Percentiles rank a stretch among this genome's conserved stretches.
These are phyloP conservation scores for Neoarius graeffei DNA, from an alignment of 2,113 vertebrate species.

Conservation along the genomic window DNA sequence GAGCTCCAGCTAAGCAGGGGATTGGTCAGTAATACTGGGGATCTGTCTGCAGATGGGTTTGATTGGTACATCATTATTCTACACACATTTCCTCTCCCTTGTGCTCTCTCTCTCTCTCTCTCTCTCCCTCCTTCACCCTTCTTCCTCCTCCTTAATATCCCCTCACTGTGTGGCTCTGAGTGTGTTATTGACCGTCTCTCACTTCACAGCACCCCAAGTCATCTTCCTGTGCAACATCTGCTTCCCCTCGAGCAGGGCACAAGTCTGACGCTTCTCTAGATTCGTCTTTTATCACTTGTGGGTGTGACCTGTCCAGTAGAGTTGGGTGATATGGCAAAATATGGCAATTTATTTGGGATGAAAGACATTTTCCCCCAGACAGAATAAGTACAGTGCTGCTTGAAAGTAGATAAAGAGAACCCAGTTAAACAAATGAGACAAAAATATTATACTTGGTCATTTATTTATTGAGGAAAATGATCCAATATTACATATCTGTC, in stretches of 20 bases:
- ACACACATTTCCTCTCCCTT: constrained; percentile 50
- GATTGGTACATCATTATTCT: constrained; percentile 56
- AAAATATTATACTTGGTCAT: too few relatives aligned
- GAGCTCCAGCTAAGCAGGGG: constrained; percentile 50
- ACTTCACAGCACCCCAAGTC: constrained; percentile 44
- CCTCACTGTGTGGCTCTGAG: constrained; percentile 32
- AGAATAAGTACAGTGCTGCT: background rate
- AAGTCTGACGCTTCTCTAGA: background rate
- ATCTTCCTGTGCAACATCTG: constrained; percentile 11
- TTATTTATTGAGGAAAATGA: too few relatives aligned
- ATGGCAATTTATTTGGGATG: background rate
- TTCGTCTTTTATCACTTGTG: background rate
- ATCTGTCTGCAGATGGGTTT: constrained; percentile 42
- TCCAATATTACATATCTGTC: too few relatives aligned
- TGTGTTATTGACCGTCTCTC: constrained; percentile 51
- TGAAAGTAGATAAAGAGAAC: too few relatives aligned
- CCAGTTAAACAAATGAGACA: too few relatives aligned
- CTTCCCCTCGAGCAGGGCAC: background rate
- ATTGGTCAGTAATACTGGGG: constrained; percentile 46
- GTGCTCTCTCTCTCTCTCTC: constrained; percentile 42
- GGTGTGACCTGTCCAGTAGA: background rate
- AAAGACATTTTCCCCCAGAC: background rate
- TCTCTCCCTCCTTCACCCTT: constrained; percentile 53
- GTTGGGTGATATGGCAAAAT: background rate
- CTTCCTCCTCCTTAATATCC: background rate